phyloP scores from a whole-genome alignment of 2,888 invertebrate genomes.

The Leptopilina drosophilae region DNA sequence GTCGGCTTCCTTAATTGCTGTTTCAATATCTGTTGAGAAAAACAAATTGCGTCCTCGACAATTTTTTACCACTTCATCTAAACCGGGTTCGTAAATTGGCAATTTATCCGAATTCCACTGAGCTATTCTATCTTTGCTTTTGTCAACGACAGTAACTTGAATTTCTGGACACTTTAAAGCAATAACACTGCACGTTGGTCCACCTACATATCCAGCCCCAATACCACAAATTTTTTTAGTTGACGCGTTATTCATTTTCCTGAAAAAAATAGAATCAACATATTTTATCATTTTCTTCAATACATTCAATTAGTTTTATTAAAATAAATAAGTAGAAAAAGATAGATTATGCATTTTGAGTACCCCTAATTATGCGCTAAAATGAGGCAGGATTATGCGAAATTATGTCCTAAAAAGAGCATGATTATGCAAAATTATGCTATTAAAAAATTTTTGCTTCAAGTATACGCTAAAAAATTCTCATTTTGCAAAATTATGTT shows the following conservation, averaged over 20 bases:
- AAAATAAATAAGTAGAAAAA: too few species aligned
- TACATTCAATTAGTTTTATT: too few species aligned
- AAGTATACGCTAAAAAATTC: too few species aligned
- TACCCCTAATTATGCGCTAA: too few species aligned
- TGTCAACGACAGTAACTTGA: conserved; percentile 96
- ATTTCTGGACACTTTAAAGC: conserved; percentile 98
- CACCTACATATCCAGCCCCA: conserved; percentile 99
- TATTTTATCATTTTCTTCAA: too few species aligned
- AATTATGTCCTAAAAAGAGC: too few species aligned
- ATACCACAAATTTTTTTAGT: conserved; percentile 96
- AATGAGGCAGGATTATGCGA: too few species aligned
- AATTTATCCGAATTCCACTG: conserved; percentile 99
- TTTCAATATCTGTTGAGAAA: conserved; percentile 94
- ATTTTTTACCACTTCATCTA: conserved; percentile 93
- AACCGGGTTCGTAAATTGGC: conserved; percentile 98
- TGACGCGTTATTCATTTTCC: conserved; percentile 78
- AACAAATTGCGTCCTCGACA: conserved; percentile 95
- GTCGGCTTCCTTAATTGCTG: conserved; percentile 94
- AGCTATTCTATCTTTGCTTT: conserved; percentile 91
- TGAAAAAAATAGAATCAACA: neutral
- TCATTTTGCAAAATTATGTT: too few species aligned
- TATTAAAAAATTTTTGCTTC: too few species aligned
- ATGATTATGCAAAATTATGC: too few species aligned
- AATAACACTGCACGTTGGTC: conserved; percentile 98
- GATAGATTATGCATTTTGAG: too few species aligned